These are phyloP conservation scores for Oscheius sp. DNA, from an alignment of 2,888 invertebrate species.

Conservation along the genomic window DNA sequence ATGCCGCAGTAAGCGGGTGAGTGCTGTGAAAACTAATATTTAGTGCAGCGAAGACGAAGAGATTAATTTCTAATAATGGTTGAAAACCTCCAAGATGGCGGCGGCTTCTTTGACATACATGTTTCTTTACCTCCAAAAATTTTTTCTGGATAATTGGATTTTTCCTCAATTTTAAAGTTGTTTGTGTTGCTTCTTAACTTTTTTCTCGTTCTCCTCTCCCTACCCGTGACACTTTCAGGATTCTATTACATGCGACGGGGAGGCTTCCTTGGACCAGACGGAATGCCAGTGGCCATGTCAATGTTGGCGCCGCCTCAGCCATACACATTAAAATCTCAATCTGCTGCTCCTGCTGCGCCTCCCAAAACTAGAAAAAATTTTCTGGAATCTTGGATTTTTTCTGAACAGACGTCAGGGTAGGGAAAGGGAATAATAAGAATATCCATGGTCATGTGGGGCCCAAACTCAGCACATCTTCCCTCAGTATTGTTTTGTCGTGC, in stretches of 20 bases:
- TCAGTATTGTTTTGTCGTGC: too few species aligned
- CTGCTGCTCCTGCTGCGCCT: not conserved
- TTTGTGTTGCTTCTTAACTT: not conserved
- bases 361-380: slow-evolving; percentile 36
- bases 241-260: slow-evolving; percentile 16
- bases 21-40: not conserved
- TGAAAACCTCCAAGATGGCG: not conserved
- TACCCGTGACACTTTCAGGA: not conserved
- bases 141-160: slow-evolving; percentile 55
- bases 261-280: not conserved
- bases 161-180: not conserved
- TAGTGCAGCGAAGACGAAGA: too few species aligned
- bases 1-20: not conserved
- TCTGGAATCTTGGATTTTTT: slow-evolving; percentile 59
- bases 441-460: not conserved
- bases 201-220: not conserved
- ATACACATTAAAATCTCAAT: not conserved
- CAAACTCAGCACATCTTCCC: not conserved
- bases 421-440: not conserved
- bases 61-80: not conserved
- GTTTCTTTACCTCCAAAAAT: not conserved
- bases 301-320: not conserved
- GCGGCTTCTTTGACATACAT: not conserved
- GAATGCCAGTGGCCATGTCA: not conserved
- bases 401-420: slow-evolving; percentile 1